Conservation (phyloP, 2,113 vertebrate genomes). For the Coptodon rendalli region DNA sequence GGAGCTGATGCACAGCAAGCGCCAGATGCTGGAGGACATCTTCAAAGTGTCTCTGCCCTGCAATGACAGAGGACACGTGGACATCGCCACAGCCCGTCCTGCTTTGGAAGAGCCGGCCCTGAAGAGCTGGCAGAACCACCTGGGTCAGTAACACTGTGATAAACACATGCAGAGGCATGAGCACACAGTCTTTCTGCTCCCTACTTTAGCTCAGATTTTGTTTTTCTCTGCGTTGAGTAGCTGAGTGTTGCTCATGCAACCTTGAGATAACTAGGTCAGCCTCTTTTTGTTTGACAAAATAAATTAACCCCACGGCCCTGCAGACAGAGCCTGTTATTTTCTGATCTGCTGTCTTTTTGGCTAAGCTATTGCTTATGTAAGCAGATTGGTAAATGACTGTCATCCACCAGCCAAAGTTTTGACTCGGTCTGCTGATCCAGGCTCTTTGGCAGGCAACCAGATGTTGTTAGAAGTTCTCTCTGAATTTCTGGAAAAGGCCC, state of each 20-base stretch:
- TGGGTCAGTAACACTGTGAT: slow-evolving; percentile 72
- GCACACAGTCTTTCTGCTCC: rapidly evolving
- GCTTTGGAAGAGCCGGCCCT: slow-evolving; percentile 90
- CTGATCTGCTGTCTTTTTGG: background rate
- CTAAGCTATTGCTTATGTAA: background rate
- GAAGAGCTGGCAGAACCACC: slow-evolving; percentile 96
- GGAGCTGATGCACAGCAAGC: slow-evolving; percentile 94
- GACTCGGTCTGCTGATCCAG: background rate
- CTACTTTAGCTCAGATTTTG: rapidly evolving
- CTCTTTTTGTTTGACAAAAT: background rate
- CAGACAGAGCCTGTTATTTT: background rate
- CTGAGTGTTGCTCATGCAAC: background rate
- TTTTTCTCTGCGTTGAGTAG: background rate
- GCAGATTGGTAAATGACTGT: background rate
- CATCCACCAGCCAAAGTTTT: background rate
- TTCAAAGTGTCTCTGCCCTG: slow-evolving; percentile 93
- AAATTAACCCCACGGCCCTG: background rate
- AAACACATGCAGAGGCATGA: background rate
- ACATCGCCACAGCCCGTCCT: slow-evolving; percentile 81
- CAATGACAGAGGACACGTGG: slow-evolving; percentile 93
- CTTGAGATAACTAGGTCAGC: background rate
- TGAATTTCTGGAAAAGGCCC: background rate
- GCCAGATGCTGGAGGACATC: slow-evolving; percentile 90
- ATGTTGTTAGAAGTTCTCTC: background rate
- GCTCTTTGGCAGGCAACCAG: background rate